Evolutionary conservation across 2,797 vertebrate species (phyloP).

Genomic region (Tauraco hartlaubi): DNA sequence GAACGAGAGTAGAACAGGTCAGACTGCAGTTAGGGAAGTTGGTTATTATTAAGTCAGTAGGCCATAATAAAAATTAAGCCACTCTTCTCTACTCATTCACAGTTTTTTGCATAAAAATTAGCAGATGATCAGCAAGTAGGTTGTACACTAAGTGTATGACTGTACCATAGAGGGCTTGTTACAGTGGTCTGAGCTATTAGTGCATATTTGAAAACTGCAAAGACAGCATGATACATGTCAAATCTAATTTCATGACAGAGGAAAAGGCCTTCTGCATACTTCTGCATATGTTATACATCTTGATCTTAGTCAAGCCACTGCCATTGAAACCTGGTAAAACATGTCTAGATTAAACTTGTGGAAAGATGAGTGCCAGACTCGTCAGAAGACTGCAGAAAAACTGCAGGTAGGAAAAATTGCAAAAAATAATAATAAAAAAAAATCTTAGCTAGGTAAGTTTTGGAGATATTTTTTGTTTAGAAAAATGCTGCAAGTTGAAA

Average conservation of each 20-base stretch:
- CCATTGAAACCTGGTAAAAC: not conserved
- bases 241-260: not conserved
- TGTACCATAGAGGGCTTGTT: not conserved
- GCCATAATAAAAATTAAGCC: not conserved
- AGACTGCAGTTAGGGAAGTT: not conserved
- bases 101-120: not conserved
- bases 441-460: not conserved
- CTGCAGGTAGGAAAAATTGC: not conserved
- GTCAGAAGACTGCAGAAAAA: not conserved
- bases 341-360: not conserved
- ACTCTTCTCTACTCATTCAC: not conserved
- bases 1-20: not conserved
- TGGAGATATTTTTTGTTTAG: not conserved
- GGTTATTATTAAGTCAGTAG: not conserved
- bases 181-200: not conserved
- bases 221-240: not conserved
- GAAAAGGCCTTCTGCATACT: not conserved
- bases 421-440: not conserved
- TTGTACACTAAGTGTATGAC: not conserved
- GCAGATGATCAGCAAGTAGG: not conserved
- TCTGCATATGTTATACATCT: not conserved
- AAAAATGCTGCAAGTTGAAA: not conserved
- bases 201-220: not conserved
- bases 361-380: not conserved
- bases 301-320: not conserved